phyloP scores from a whole-genome alignment of 2,888 invertebrate genomes.

The Venusia cambrica region DNA sequence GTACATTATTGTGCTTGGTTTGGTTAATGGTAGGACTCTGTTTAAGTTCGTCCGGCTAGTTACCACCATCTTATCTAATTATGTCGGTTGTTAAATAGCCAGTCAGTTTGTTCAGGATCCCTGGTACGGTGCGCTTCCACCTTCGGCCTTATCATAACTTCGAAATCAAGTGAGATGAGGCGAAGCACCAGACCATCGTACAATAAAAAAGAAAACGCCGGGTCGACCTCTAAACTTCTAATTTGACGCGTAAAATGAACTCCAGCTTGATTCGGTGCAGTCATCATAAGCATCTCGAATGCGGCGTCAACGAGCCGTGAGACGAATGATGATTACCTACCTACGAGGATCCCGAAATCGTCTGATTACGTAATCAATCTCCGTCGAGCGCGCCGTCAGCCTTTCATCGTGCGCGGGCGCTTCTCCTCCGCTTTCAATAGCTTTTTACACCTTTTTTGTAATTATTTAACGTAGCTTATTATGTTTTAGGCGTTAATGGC shows the following conservation, averaged over 20 bases:
- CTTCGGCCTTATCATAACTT: too few species aligned
- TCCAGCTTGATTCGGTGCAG: constrained; percentile 40
- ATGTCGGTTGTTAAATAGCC: too few species aligned
- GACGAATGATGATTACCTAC: constrained; percentile 73
- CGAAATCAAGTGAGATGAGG: too few species aligned
- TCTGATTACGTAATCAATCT: constrained; percentile 77
- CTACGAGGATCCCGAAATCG: constrained; percentile 73
- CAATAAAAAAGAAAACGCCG: too few species aligned
- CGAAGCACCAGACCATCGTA: too few species aligned
- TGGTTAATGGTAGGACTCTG: too few species aligned
- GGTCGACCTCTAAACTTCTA: constrained; percentile 23
- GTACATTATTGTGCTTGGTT: too few species aligned
- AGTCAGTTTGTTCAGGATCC: too few species aligned
- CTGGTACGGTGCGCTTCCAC: too few species aligned
- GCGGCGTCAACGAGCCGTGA: constrained; percentile 67
- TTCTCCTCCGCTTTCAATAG: constrained; percentile 61
- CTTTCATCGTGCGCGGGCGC: constrained; percentile 70
- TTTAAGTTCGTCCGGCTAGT: too few species aligned
- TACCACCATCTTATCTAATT: too few species aligned
- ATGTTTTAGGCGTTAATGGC: constrained; percentile 71
- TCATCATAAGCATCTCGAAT: constrained; percentile 48
- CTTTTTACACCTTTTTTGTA: constrained; percentile 73
- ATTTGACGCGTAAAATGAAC: constrained; percentile 51
- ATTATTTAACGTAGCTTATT: constrained; percentile 70
- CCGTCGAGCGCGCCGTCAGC: constrained; percentile 66